Evolutionary conservation across 2,797 vertebrate species (phyloP).

Genomic region (Tragelaphus oryx): DNA sequence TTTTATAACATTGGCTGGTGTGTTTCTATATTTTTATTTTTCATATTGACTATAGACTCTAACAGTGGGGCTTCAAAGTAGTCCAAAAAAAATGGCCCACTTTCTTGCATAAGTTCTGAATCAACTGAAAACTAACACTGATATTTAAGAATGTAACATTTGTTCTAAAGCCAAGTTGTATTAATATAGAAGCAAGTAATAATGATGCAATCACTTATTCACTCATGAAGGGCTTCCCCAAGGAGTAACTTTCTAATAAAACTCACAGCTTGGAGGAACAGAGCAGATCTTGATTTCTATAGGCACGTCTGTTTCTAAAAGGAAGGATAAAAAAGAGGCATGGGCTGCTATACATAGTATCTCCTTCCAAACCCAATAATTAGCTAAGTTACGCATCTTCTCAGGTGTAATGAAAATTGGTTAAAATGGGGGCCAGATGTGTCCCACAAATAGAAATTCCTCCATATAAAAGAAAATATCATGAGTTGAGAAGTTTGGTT

Average conservation of each 20-base stretch:
- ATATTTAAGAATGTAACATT: neutral
- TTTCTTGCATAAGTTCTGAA: neutral
- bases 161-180: neutral
- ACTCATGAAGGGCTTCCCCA: neutral
- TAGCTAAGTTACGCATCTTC: neutral
- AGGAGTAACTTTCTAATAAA: neutral
- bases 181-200: neutral
- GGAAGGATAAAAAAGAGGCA: neutral
- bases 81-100: neutral
- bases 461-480: neutral
- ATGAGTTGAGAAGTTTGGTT: neutral
- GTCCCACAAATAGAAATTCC: neutral
- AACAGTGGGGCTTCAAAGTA: neutral
- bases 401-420: neutral
- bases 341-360: neutral
- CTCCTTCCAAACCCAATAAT: neutral
- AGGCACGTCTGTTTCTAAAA: neutral
- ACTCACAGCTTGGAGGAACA: neutral
- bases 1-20: neutral
- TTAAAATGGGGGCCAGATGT: neutral
- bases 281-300: neutral
- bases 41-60: neutral
- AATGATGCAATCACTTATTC: neutral
- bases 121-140: neutral
- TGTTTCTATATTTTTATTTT: neutral